phyloP scores from a whole-genome alignment of 2,888 invertebrate genomes.

The Cephus spinipes region DNA sequence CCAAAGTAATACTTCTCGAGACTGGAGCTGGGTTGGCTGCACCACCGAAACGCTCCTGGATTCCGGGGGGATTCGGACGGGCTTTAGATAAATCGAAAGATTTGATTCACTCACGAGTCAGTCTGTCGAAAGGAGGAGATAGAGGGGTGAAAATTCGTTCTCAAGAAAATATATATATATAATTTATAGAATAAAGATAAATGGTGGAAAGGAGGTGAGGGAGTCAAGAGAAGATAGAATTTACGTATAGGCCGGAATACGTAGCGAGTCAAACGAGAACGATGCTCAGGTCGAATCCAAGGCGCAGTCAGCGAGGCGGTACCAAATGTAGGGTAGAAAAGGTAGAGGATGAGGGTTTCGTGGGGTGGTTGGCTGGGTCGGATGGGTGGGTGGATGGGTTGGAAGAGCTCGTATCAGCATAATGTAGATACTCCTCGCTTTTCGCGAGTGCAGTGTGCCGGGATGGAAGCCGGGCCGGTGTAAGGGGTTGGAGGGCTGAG shows the following conservation, averaged over 20 bases:
- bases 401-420: slow-evolving; percentile 49
- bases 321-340: slow-evolving; percentile 1
- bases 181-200: neutral
- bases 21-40: neutral
- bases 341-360: neutral
- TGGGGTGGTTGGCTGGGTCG: slow-evolving; percentile 28
- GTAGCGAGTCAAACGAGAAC: neutral
- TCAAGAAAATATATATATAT: neutral
- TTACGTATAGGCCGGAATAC: neutral
- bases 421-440: slow-evolving; percentile 55
- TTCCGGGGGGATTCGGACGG: neutral
- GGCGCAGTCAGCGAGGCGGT: slow-evolving; percentile 8
- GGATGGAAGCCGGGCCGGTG: slow-evolving; percentile 26
- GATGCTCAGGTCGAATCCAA: slow-evolving; percentile 3
- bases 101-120: slow-evolving; percentile 1
- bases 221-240: neutral
- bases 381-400: slow-evolving; percentile 38
- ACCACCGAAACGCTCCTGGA: slow-evolving; percentile 16
- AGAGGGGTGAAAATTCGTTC: neutral
- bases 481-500: slow-evolving; percentile 39
- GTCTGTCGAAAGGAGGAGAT: neutral
- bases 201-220: neutral
- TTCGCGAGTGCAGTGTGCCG: slow-evolving; percentile 35
- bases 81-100: slow-evolving; percentile 7
- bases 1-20: neutral